A percentile compares a stretch with the other conserved stretches of the same genome.
Conservation (phyloP, 2,113 vertebrate species). For the Sisor rabdophorus region DNA sequence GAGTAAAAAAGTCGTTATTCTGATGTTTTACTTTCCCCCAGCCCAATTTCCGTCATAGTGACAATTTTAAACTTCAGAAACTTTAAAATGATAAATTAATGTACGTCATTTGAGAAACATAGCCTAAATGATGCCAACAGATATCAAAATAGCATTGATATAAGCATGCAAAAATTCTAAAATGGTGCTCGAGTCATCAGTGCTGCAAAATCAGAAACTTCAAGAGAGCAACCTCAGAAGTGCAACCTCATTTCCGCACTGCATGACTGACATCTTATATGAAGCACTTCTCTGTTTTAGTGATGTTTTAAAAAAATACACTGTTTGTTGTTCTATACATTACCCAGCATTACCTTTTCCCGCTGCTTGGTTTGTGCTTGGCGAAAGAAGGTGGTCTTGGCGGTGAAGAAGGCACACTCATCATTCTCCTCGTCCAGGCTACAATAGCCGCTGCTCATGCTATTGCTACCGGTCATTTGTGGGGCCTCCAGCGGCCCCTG, state of each 20-base stretch:
- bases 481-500: slow-evolving; percentile 52
- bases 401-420: slow-evolving; percentile 90
- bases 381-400: slow-evolving; percentile 90
- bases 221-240: slow-evolving; percentile 22
- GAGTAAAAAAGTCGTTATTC: not conserved
- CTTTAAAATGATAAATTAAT: not conserved
- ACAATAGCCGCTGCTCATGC: slow-evolving; percentile 97
- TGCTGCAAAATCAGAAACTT: slow-evolving; percentile 11
- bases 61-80: not conserved
- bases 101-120: not conserved
- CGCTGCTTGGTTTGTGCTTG: slow-evolving; percentile 62
- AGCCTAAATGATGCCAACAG: not conserved
- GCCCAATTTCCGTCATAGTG: not conserved
- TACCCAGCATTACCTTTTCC: slow-evolving; percentile 73
- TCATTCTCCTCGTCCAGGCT: slow-evolving; percentile 94
- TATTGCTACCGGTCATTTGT: slow-evolving; percentile 78
- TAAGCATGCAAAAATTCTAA: not conserved
- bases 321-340: not conserved
- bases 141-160: not conserved
- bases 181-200: not conserved
- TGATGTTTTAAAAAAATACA: not conserved
- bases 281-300: slow-evolving; percentile 21
- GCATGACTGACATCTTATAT: not conserved
- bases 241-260: slow-evolving; percentile 35
- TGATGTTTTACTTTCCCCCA: slow-evolving; percentile 15